Conservation (phyloP, 2,113 vertebrate species). For the Petroica traversi region DNA sequence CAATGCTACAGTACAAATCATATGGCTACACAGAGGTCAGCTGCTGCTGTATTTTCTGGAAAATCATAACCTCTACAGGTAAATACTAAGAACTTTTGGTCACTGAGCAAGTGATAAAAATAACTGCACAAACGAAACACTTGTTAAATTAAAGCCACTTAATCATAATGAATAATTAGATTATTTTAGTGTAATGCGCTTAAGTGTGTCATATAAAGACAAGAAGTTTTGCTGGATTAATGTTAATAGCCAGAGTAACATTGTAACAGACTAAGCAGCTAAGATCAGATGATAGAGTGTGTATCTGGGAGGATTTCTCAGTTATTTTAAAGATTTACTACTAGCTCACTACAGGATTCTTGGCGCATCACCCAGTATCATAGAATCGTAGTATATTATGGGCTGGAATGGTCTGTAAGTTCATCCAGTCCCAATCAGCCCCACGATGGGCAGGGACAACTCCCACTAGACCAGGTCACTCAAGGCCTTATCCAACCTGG, state of each 20-base stretch:
- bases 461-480: not conserved
- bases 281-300: not conserved
- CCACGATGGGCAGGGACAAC: accelerated
- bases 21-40: not conserved
- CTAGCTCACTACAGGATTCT: not conserved
- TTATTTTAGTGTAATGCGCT: not conserved
- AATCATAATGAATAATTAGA: not conserved
- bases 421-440: not conserved
- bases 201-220: not conserved
- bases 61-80: not conserved
- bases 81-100: not conserved
- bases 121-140: not conserved
- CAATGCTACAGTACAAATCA: not conserved
- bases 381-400: not conserved
- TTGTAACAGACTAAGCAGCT: not conserved
- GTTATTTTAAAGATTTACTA: not conserved
- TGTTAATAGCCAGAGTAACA: not conserved
- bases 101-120: not conserved
- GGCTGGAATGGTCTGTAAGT: not conserved
- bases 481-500: not conserved
- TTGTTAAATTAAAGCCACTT: not conserved
- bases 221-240: not conserved
- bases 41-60: not conserved
- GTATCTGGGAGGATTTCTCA: not conserved
- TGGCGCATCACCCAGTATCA: not conserved